phyloP scores from a whole-genome alignment of 2,797 vertebrate species.

The Falco concolor region DNA sequence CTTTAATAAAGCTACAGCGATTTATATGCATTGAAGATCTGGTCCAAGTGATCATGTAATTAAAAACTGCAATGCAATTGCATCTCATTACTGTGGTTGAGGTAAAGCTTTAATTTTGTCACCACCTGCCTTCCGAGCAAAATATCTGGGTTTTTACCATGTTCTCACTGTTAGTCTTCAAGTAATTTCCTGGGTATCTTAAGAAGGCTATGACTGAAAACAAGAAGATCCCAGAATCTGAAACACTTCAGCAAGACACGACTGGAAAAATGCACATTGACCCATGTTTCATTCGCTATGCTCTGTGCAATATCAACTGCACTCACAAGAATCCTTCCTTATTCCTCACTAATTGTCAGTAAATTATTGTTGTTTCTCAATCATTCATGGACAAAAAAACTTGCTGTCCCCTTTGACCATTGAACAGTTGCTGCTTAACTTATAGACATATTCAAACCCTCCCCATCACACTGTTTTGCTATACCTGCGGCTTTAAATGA shows the following conservation, averaged over 20 bases:
- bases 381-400: background rate
- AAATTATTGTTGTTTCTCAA: background rate
- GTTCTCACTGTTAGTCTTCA: background rate
- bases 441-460: background rate
- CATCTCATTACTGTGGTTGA: background rate
- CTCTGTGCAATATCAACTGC: background rate
- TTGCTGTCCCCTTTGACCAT: background rate
- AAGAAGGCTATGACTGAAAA: background rate
- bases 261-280: background rate
- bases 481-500: background rate
- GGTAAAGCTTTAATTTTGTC: slow-evolving; percentile 11
- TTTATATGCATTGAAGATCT: background rate
- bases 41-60: slow-evolving; percentile 6
- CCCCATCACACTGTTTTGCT: background rate
- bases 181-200: background rate
- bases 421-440: background rate
- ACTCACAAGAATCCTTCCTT: background rate
- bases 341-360: background rate
- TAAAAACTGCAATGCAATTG: slow-evolving; percentile 6
- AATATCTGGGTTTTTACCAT: background rate
- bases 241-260: background rate
- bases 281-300: background rate
- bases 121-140: background rate
- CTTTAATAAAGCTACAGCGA: background rate
- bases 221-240: background rate